Conservation (phyloP, 2,888 invertebrate genomes). For the Aplocera efformata region DNA sequence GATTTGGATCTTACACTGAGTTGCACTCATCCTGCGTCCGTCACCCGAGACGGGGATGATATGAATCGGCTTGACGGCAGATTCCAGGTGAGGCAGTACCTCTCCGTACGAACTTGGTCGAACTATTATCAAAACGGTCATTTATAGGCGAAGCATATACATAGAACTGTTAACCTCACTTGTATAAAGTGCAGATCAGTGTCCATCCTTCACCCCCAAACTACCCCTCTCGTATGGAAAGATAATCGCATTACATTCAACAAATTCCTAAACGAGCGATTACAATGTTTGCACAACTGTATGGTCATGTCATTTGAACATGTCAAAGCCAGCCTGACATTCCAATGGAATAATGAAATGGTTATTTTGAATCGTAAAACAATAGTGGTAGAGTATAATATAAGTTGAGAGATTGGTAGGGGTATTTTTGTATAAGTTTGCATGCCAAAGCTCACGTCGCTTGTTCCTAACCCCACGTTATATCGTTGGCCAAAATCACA, state of each 20-base stretch:
- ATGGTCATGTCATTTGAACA: conserved; percentile 53
- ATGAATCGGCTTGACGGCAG: too few relatives aligned
- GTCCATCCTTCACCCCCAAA: too few relatives aligned
- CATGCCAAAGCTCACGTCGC: conserved; percentile 3
- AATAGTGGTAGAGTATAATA: neutral
- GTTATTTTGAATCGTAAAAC: conserved; percentile 3
- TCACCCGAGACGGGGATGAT: too few relatives aligned
- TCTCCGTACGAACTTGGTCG: too few relatives aligned
- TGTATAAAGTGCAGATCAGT: too few relatives aligned
- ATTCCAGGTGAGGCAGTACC: too few relatives aligned
- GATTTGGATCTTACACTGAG: too few relatives aligned
- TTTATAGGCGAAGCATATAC: too few relatives aligned
- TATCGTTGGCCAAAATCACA: too few relatives aligned
- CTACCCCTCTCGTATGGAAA: conserved; percentile 1
- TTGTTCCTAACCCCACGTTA: conserved; percentile 2
- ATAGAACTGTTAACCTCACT: too few relatives aligned
- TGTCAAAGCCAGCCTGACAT: conserved; percentile 57
- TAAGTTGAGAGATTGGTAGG: neutral
- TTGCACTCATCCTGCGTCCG: too few relatives aligned
- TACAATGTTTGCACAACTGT: conserved; percentile 45
- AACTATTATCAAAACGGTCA: too few relatives aligned
- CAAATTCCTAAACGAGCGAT: conserved; percentile 16
- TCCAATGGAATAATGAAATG: conserved; percentile 34
- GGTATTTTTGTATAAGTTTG: conserved; percentile 11
- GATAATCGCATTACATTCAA: conserved; percentile 13